Conservation (phyloP, 2,113 vertebrate species). For the Sceloporus tristichus region DNA sequence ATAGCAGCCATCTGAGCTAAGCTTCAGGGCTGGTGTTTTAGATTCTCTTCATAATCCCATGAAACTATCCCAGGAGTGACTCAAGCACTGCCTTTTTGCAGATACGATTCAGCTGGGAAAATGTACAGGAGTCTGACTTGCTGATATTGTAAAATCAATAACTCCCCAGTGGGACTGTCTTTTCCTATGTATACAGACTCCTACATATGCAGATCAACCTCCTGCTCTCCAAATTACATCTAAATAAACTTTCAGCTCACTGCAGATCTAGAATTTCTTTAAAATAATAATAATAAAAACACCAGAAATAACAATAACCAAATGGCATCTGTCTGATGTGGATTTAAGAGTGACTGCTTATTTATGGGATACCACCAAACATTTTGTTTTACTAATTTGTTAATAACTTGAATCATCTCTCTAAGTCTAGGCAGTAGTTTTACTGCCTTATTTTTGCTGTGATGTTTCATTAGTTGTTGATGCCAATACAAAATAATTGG, state of each 20-base stretch:
- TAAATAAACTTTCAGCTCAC: neutral
- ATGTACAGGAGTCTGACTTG: constrained; percentile 5
- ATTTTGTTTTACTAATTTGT: neutral
- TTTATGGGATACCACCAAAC: neutral
- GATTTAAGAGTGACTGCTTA: neutral
- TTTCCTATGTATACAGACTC: neutral
- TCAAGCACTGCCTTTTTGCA: neutral
- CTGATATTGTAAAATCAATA: neutral
- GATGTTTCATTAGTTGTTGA: neutral
- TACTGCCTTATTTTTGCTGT: constrained; percentile 25
- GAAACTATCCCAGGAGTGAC: neutral
- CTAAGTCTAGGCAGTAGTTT: constrained; percentile 21
- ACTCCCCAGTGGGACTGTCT: neutral
- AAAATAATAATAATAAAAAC: neutral
- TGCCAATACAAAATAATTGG: neutral
- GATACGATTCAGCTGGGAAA: neutral
- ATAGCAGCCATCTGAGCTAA: neutral
- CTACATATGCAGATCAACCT: neutral
- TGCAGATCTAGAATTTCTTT: neutral
- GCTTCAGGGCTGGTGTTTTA: neutral
- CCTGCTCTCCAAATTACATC: neutral
- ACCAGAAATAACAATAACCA: constrained; percentile 13
- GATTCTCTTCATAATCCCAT: neutral
- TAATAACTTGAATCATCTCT: neutral
- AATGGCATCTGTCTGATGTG: neutral